A percentile compares a stretch with the other conserved stretches of the same genome.
Evolutionary conservation across 2,113 vertebrate genomes (phyloP).

Genomic region (Spermophilus dauricus): DNA sequence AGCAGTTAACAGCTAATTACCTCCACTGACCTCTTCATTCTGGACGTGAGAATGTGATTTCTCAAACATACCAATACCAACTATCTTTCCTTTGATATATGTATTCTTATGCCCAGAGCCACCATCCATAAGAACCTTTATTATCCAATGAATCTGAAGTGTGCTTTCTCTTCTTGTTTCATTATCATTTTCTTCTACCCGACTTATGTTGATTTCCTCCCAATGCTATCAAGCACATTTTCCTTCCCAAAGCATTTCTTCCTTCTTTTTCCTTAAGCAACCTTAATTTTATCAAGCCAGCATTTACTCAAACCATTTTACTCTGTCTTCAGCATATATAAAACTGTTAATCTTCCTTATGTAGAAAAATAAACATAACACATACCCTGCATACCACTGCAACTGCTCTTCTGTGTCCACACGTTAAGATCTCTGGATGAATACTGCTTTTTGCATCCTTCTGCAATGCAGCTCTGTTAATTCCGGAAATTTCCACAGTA

Average conservation of each 20-base stretch:
- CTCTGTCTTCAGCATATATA: background rate
- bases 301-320: background rate
- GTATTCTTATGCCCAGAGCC: background rate
- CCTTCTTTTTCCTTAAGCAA: background rate
- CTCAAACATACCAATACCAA: background rate
- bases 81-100: background rate
- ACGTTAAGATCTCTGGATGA: constrained; percentile 64
- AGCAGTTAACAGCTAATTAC: background rate
- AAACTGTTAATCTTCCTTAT: background rate
- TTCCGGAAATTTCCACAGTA: constrained; percentile 85
- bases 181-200: background rate
- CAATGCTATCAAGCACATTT: background rate
- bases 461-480: constrained; percentile 83
- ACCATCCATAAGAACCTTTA: background rate
- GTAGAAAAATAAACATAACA: constrained; percentile 69
- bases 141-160: background rate
- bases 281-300: background rate
- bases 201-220: constrained; percentile 30
- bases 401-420: constrained; percentile 61
- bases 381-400: constrained; percentile 70
- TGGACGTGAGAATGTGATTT: background rate
- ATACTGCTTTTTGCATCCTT: constrained; percentile 78
- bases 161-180: background rate
- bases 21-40: background rate
- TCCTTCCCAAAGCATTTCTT: constrained; percentile 33